Conservation (phyloP, 2,888 invertebrate genomes). For the Helicoverpa assulta region DNA sequence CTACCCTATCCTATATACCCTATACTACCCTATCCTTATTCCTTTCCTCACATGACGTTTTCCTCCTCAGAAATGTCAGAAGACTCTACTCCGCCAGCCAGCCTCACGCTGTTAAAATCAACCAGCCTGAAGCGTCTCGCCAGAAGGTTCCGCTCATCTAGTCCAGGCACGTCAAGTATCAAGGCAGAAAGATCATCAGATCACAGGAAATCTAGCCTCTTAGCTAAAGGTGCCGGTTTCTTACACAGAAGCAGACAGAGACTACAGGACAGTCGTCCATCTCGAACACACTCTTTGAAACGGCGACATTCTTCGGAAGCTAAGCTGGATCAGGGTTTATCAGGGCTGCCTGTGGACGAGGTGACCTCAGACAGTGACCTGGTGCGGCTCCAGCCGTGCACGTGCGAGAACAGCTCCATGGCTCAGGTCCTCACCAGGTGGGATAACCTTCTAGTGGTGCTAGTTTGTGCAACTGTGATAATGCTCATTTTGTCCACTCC, state of each 20-base stretch:
- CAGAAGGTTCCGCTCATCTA: neutral
- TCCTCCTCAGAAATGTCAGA: slow-evolving; percentile 68
- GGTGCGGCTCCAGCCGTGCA: slow-evolving; percentile 23
- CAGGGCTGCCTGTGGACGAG: neutral
- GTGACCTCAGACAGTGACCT: neutral
- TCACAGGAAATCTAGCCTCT: slow-evolving; percentile 5
- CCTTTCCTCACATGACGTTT: slow-evolving; percentile 41
- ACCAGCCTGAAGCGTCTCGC: neutral
- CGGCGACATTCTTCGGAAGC: neutral
- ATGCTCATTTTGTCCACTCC: slow-evolving; percentile 69
- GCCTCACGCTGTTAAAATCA: neutral
- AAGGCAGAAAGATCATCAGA: neutral
- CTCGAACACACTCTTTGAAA: slow-evolving; percentile 5
- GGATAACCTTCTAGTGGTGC: slow-evolving; percentile 68
- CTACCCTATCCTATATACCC: neutral
- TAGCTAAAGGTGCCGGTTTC: slow-evolving; percentile 1
- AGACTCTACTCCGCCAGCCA: neutral
- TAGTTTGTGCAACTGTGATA: slow-evolving; percentile 67
- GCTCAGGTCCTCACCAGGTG: slow-evolving; percentile 47
- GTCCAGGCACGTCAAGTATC: neutral
- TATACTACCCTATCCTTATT: slow-evolving; percentile 24
- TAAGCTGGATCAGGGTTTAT: slow-evolving; percentile 9
- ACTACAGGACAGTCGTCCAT: neutral
- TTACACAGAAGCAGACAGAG: slow-evolving; percentile 6
- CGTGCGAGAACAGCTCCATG: slow-evolving; percentile 9